Percentiles rank a stretch among this genome's conserved stretches.
Evolutionary conservation across 2,888 invertebrate genomes (phyloP).

Genomic region (Drosophila phalerata): DNA sequence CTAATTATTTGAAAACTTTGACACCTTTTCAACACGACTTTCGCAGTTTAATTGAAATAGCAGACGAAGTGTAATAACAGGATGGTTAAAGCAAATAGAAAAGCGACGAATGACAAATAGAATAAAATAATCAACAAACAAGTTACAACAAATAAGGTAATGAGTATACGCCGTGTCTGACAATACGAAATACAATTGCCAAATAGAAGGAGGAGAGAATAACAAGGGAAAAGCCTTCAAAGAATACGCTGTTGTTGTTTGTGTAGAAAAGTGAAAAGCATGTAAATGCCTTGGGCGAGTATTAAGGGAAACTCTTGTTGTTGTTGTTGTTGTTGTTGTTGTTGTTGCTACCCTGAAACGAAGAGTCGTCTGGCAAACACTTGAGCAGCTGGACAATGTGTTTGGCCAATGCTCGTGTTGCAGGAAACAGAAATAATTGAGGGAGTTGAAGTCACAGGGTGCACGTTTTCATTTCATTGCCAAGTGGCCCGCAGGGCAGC

Average conservation of each 20-base stretch:
- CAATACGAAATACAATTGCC: constrained; percentile 29
- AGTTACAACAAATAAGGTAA: constrained; percentile 68
- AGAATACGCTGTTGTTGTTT: constrained; percentile 37
- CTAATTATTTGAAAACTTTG: background rate
- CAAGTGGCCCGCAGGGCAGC: constrained; percentile 62
- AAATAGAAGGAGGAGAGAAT: background rate
- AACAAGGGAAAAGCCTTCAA: background rate
- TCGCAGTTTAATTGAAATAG: constrained; percentile 40
- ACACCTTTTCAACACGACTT: background rate
- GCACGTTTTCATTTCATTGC: constrained; percentile 63
- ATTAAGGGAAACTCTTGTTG: constrained; percentile 32
- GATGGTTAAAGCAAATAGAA: constrained; percentile 36
- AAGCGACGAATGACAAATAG: constrained; percentile 63
- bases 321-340: constrained; percentile 20
- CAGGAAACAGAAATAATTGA: constrained; percentile 61
- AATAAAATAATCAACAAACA: constrained; percentile 72
- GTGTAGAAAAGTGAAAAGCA: constrained; percentile 74
- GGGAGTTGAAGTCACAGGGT: constrained; percentile 40
- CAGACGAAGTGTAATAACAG: constrained; percentile 32
- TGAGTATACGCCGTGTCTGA: constrained; percentile 69
- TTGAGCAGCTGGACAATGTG: constrained; percentile 75
- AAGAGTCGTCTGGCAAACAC: constrained; percentile 60
- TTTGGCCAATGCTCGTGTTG: constrained; percentile 31
- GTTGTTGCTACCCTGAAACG: constrained; percentile 9
- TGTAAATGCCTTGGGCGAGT: constrained; percentile 66